Percentiles rank a stretch among this genome's conserved stretches.
phyloP scores from a whole-genome alignment of 2,888 invertebrate genomes.

The Unio delphinus region DNA sequence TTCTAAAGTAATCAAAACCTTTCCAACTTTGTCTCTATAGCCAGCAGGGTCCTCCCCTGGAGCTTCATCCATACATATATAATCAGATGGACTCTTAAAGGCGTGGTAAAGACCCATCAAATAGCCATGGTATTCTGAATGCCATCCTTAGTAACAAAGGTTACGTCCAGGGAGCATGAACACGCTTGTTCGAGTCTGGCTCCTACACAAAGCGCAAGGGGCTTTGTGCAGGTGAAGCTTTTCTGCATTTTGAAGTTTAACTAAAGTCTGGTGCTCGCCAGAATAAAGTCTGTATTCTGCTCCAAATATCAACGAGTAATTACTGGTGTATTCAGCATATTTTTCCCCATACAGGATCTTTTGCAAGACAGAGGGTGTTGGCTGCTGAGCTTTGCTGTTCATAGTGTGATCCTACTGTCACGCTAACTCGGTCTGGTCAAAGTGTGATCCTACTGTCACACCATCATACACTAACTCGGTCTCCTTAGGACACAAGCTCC shows the following conservation, averaged over 20 bases:
- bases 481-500: conserved; percentile 1
- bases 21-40: neutral
- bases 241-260: neutral
- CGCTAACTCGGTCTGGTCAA: too few species aligned
- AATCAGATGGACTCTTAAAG: conserved; percentile 10
- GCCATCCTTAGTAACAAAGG: conserved; percentile 31
- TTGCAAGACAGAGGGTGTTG: conserved; percentile 20
- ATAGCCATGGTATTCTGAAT: conserved; percentile 32
- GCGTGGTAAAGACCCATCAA: conserved; percentile 16
- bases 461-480: conserved; percentile 9
- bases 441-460: too few species aligned
- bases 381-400: conserved; percentile 11
- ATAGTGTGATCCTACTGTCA: conserved; percentile 1
- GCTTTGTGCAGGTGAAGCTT: too few species aligned
- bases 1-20: conserved; percentile 23
- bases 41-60: conserved; percentile 18
- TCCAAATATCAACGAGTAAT: neutral
- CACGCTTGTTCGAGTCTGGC: conserved; percentile 5
- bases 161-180: conserved; percentile 33
- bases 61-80: conserved; percentile 28
- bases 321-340: neutral
- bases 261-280: conserved; percentile 8
- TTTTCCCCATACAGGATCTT: conserved; percentile 14
- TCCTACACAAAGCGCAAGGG: conserved; percentile 20
- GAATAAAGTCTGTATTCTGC: conserved; percentile 8